These are phyloP conservation scores for Drosophila athabasca DNA, from an alignment of 1,140 invertebrate species.

Conservation along the genomic window DNA sequence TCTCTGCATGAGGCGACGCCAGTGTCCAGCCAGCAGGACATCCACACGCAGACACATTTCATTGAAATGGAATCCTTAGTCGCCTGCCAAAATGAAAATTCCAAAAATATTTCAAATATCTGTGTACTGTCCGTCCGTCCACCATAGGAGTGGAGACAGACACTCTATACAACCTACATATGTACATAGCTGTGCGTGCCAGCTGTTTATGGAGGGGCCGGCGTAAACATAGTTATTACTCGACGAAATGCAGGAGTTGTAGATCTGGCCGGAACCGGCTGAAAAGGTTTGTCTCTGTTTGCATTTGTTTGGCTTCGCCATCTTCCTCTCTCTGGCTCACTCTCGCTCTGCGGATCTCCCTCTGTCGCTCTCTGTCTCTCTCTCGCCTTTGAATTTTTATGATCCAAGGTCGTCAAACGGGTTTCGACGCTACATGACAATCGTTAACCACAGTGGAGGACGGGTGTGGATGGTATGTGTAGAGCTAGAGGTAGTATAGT, in stretches of 20 bases:
- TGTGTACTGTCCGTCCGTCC: too few species aligned
- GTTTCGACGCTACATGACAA: constrained; percentile 70
- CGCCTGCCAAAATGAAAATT: constrained; percentile 34
- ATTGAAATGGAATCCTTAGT: constrained; percentile 45
- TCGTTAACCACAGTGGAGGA: constrained; percentile 65
- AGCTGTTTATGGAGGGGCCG: too few species aligned
- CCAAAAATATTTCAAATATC: constrained; percentile 53
- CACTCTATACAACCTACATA: too few species aligned
- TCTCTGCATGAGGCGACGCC: constrained; percentile 66
- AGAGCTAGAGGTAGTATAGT: constrained; percentile 19
- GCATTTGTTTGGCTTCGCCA: constrained; percentile 70
- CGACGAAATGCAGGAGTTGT: constrained; percentile 2
- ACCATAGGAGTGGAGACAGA: too few species aligned
- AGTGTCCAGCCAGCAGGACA: constrained; percentile 73
- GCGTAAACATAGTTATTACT: too few species aligned
- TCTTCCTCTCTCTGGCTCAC: constrained; percentile 27
- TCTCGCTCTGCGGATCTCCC: constrained; percentile 13
- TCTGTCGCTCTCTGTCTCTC: constrained; percentile 1
- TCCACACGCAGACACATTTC: constrained; percentile 52
- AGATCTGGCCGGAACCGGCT: constrained; percentile 8
- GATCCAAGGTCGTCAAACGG: constrained; percentile 82
- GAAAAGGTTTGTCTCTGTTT: constrained; percentile 50
- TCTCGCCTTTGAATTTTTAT: constrained; percentile 49
- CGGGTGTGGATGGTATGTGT: constrained; percentile 14
- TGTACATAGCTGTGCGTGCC: too few species aligned